phyloP scores from a whole-genome alignment of 2,888 invertebrate species.

The Sinhomidia bicolor region DNA sequence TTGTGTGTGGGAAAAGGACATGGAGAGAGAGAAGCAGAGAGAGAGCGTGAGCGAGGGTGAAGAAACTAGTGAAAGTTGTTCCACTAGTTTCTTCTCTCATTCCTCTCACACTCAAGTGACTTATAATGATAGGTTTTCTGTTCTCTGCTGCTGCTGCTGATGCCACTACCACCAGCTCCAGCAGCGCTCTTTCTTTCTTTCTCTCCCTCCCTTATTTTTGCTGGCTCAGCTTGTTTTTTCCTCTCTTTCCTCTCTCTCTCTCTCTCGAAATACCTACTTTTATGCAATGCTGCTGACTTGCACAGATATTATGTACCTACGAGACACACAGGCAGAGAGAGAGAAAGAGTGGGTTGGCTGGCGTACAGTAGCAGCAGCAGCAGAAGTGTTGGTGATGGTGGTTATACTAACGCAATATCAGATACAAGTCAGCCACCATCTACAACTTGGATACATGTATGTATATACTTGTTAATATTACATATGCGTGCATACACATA shows the following conservation, averaged over 20 bases:
- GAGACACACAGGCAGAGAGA: not conserved
- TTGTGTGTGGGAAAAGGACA: constrained; percentile 12
- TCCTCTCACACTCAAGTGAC: constrained; percentile 55
- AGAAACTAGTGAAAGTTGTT: constrained; percentile 62
- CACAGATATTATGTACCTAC: not conserved
- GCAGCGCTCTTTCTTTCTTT: too few species aligned
- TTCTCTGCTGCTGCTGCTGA: constrained; percentile 43
- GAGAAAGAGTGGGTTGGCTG: not conserved
- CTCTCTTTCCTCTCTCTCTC: not conserved
- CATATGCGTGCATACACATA: too few species aligned
- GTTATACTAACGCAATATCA: too few species aligned
- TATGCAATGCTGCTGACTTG: constrained; percentile 36
- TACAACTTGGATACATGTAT: too few species aligned
- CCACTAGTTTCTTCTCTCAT: constrained; percentile 55
- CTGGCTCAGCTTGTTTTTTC: constrained; percentile 34
- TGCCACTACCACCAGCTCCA: constrained; percentile 15
- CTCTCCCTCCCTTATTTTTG: constrained; percentile 38
- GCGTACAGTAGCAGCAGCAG: not conserved
- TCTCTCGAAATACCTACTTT: constrained; percentile 20
- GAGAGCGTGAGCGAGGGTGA: constrained; percentile 48
- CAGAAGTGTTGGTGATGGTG: too few species aligned
- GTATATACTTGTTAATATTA: too few species aligned
- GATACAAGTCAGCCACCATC: too few species aligned
- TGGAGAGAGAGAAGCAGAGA: constrained; percentile 5
- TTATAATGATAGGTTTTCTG: constrained; percentile 56